Conservation (phyloP, 2,113 vertebrate genomes). For the Erythrocercus mccallii region DNA sequence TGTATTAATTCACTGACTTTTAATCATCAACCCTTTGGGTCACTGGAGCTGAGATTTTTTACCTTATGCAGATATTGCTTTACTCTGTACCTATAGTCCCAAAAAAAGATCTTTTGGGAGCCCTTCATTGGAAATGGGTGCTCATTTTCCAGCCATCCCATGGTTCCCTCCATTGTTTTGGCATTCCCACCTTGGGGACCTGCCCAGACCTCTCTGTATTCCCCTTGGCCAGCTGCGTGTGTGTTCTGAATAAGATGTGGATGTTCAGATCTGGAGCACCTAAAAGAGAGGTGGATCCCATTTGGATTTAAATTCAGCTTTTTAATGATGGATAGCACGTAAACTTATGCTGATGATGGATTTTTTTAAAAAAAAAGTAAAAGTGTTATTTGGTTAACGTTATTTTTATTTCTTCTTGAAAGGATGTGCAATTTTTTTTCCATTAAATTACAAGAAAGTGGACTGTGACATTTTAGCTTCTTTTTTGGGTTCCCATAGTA, state of each 20-base stretch:
- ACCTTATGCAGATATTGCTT: background rate
- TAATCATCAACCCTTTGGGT: background rate
- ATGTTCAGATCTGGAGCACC: background rate
- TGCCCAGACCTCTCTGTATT: background rate
- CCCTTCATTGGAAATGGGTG: background rate
- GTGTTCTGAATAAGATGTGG: background rate
- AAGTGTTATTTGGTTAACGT: background rate
- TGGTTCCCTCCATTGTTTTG: background rate
- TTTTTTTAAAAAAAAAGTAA: background rate
- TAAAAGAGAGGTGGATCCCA: background rate
- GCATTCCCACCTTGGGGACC: background rate
- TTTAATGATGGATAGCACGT: background rate
- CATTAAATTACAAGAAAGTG: background rate
- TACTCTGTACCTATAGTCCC: rapidly evolving
- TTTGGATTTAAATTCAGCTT: background rate
- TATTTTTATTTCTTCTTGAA: background rate
- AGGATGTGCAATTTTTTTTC: background rate
- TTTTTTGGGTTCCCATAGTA: background rate
- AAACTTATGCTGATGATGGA: background rate
- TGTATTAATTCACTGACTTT: background rate
- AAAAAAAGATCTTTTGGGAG: background rate
- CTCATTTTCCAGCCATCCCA: background rate
- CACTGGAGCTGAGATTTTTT: background rate
- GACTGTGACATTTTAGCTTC: background rate
- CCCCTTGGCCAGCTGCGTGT: background rate